Percentiles rank a stretch among this genome's conserved stretches.
Conservation (phyloP, 2,888 invertebrate genomes). For the Nephrotoma flavescens region DNA sequence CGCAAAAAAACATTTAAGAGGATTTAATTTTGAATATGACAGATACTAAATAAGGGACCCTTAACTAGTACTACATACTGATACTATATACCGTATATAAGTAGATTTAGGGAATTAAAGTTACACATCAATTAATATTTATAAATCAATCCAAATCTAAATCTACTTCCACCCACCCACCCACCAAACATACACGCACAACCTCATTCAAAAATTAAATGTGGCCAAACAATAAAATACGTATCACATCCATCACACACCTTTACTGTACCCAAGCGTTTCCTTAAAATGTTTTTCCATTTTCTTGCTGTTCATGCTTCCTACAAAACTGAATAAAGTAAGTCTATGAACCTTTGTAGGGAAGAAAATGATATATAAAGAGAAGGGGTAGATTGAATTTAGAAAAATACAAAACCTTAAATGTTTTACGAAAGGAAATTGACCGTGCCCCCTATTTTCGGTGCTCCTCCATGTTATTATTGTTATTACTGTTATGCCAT, state of each 20-base stretch:
- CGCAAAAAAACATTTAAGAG: background rate
- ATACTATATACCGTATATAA: background rate
- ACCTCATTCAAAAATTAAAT: background rate
- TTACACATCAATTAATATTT: background rate
- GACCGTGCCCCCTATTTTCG: background rate
- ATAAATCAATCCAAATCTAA: background rate
- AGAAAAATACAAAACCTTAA: background rate
- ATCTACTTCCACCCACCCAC: background rate
- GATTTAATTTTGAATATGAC: background rate
- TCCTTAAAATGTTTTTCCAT: background rate
- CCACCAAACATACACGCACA: background rate
- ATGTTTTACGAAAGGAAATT: background rate
- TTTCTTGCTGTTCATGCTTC: background rate
- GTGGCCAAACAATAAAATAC: background rate
- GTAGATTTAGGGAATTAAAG: background rate
- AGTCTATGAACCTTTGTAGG: background rate
- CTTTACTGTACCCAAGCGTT: background rate
- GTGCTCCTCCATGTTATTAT: background rate
- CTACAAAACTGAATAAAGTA: background rate
- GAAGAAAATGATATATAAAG: background rate
- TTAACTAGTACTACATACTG: background rate
- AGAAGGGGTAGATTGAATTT: background rate
- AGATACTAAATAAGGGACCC: background rate
- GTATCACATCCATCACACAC: background rate
- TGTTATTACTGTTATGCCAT: background rate